These are phyloP conservation scores for Dasyurus viverrinus DNA, from an alignment of 2,113 vertebrate genomes.

Conservation along the genomic window DNA sequence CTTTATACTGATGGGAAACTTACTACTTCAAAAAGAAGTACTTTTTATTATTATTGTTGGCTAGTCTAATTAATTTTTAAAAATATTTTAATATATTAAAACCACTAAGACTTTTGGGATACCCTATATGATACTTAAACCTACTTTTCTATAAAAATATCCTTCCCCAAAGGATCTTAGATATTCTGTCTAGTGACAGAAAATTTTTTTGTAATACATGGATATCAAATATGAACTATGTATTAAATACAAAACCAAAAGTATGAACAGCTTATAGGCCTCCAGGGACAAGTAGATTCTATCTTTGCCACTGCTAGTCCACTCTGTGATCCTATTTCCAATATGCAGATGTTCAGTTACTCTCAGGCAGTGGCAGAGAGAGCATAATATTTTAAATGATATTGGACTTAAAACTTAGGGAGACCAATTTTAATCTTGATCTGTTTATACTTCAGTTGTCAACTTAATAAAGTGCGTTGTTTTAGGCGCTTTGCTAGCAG, in stretches of 20 bases:
- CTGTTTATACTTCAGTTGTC: not conserved
- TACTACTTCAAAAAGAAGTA: not conserved
- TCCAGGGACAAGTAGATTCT: not conserved
- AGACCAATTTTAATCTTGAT: not conserved
- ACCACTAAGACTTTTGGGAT: not conserved
- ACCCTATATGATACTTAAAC: not conserved
- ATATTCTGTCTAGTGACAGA: not conserved
- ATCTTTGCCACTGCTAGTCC: not conserved
- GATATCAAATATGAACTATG: not conserved
- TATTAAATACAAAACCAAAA: not conserved
- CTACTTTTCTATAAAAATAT: not conserved
- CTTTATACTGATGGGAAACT: not conserved
- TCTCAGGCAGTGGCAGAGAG: not conserved
- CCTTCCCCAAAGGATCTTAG: not conserved
- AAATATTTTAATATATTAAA: not conserved
- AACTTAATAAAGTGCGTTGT: not conserved
- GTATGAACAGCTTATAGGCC: not conserved
- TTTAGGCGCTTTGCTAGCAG: not conserved
- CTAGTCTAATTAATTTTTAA: not conserved
- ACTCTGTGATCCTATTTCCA: not conserved
- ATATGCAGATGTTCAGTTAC: not conserved
- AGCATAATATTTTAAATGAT: not conserved
- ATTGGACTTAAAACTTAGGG: not conserved
- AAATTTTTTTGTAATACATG: not conserved
- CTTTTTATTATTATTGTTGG: not conserved